Base-by-base conservation (phyloP, 1,140 invertebrate species). In the Drosophila pandora region DNA sequence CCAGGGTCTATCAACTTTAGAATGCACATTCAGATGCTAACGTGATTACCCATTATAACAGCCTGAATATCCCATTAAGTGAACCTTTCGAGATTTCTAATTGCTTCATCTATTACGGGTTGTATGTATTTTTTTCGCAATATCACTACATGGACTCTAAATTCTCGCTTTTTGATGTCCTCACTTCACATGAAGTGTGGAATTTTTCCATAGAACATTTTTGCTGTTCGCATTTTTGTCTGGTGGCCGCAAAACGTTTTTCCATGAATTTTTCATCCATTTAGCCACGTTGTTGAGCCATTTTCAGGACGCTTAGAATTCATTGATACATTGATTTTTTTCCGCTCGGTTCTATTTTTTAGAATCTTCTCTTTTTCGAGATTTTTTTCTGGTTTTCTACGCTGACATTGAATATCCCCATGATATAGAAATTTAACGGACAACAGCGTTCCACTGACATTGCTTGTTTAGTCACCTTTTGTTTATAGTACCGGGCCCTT, bases 221-320 rank as follows among this genome's bases (percentile, higher is more conserved):
- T 70, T 69, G 17, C 28, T 57, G 50, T 28, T 70, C 39, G 64
- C 65, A 49, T 70, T 69, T 65, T 65, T 70, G 63, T 77, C 70
- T 76, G 72, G 68, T 63, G 59, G 82, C 78, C 82, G 61, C 82
- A 74, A 84, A 84, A 73, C 81, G 81, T 39, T 85, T 87, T 78
- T 75, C 68, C 48, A 85, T 85, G 82, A 75, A 85, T 85, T 85
- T 85, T 85, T 85, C 78, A 85, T 78, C 61, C 77, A 81, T 87
- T 87, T 87, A 85, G 68, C 76, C 63, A 21, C 39, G 68, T 60
- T 47, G 80, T 85, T 76, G 63, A 85, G 74, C 73, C 61, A 87
- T 87, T 85, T 87, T 78, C 74, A 58, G 57, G 48, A 78, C 70
- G 78, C 72, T 85, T 85, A 87, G 82, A 87, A 87, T 78, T 85